phyloP scores from a whole-genome alignment of 2,888 invertebrate genomes.

The Ceramica pisi region DNA sequence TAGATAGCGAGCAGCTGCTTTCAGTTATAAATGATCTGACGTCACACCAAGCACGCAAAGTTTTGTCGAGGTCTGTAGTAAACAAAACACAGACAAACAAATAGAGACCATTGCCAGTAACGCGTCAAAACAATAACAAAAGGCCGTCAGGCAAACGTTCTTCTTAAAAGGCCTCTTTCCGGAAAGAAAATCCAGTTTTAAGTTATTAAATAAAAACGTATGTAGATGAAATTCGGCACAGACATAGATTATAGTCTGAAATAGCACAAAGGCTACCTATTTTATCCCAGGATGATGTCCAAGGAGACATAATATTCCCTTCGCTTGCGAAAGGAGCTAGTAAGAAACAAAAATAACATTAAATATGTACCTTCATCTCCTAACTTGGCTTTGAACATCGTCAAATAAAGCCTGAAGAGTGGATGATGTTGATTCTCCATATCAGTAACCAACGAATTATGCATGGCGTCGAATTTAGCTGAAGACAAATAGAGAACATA shows the following conservation, averaged over 20 bases:
- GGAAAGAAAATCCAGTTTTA: too few species aligned
- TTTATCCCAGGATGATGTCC: too few species aligned
- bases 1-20: neutral
- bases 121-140: too few species aligned
- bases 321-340: neutral
- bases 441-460: fast-evolving
- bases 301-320: too few species aligned
- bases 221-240: too few species aligned
- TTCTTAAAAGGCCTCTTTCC: neutral
- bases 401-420: neutral
- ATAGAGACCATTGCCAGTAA: neutral
- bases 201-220: too few species aligned
- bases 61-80: neutral
- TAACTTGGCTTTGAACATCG: neutral
- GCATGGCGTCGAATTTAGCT: slow-evolving; percentile 4
- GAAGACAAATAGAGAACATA: neutral
- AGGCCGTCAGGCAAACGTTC: too few species aligned
- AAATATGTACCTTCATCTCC: neutral
- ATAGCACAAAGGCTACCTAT: too few species aligned
- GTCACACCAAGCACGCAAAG: neutral
- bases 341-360: neutral
- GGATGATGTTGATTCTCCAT: slow-evolving; percentile 17
- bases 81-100: neutral
- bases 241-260: too few species aligned
- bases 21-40: neutral